Evolutionary conservation across 1,140 invertebrate genomes (phyloP).

Genomic region (Hypothenemus hampei): DNA sequence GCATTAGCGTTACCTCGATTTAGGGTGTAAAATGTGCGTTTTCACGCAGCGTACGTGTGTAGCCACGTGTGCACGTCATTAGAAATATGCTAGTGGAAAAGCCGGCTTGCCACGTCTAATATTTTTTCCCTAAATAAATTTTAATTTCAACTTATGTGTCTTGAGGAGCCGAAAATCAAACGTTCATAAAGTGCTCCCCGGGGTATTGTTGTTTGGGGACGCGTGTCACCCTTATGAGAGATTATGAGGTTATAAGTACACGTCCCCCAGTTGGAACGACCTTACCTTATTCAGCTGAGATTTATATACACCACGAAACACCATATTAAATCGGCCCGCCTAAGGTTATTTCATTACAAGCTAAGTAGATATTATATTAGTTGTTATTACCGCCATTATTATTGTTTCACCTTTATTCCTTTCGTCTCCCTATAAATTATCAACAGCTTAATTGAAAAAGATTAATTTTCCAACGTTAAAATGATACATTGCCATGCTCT

Average conservation of each 20-base stretch:
- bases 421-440: constrained; percentile 19
- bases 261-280: constrained; percentile 17
- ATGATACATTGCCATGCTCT: too few species aligned
- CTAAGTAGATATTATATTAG: constrained; percentile 27
- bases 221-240: constrained; percentile 29
- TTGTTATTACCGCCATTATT: constrained; percentile 24
- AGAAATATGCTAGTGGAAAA: too few species aligned
- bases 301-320: constrained; percentile 28
- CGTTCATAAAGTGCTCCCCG: constrained; percentile 25
- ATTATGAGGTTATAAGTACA: constrained; percentile 30
- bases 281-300: constrained; percentile 13
- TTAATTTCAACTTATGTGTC: too few species aligned
- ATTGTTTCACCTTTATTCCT: constrained; percentile 23
- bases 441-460: constrained; percentile 21
- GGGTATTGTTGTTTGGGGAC: constrained; percentile 21
- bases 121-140: too few species aligned
- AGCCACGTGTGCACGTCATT: constrained; percentile 44
- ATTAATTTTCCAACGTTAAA: constrained; percentile 22
- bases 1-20: constrained; percentile 25
- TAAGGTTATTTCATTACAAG: constrained; percentile 28
- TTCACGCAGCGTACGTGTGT: constrained; percentile 42
- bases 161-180: constrained; percentile 15
- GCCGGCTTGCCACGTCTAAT: too few species aligned
- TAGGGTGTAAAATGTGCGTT: constrained; percentile 40
- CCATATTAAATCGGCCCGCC: constrained; percentile 24